Conservation (phyloP, 1,140 invertebrate species). For the Solenopsis fugax region DNA sequence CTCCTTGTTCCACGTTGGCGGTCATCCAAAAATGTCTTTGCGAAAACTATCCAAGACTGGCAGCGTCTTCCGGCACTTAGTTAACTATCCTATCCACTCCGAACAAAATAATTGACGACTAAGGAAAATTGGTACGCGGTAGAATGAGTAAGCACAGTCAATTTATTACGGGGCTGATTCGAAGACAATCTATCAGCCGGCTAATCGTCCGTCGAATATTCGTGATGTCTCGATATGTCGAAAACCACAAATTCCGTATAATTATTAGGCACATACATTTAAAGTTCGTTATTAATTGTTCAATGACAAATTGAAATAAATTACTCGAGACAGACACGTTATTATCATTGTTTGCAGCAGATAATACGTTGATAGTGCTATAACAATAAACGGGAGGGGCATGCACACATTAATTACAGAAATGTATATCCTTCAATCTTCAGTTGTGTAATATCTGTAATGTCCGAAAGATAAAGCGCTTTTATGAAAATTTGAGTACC, state of each 20-base stretch:
- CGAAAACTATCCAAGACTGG: slow-evolving; percentile 46
- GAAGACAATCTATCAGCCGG: slow-evolving; percentile 65
- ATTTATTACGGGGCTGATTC: slow-evolving; percentile 68
- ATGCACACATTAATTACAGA: slow-evolving; percentile 19
- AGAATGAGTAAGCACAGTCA: slow-evolving; percentile 41
- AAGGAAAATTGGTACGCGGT: slow-evolving; percentile 37
- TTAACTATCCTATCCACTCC: slow-evolving; percentile 42
- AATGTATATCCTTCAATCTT: slow-evolving; percentile 39
- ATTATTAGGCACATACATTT: neutral
- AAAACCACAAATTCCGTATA: slow-evolving; percentile 2
- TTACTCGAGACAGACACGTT: neutral
- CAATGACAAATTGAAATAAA: neutral
- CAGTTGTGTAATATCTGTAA: slow-evolving; percentile 37
- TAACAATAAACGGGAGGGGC: neutral
- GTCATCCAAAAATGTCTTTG: slow-evolving; percentile 47
- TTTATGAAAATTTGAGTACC: slow-evolving; percentile 27
- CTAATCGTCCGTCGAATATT: slow-evolving; percentile 69
- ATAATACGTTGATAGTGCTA: neutral
- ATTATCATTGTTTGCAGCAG: neutral
- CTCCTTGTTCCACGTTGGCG: slow-evolving; percentile 37
- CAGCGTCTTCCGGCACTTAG: slow-evolving; percentile 58
- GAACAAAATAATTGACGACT: slow-evolving; percentile 70
- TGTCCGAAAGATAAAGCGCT: slow-evolving; percentile 4
- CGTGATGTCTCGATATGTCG: slow-evolving; percentile 10
- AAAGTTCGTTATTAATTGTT: neutral